phyloP scores from a whole-genome alignment of 2,797 vertebrate genomes.

The Enteromius mattozi region DNA sequence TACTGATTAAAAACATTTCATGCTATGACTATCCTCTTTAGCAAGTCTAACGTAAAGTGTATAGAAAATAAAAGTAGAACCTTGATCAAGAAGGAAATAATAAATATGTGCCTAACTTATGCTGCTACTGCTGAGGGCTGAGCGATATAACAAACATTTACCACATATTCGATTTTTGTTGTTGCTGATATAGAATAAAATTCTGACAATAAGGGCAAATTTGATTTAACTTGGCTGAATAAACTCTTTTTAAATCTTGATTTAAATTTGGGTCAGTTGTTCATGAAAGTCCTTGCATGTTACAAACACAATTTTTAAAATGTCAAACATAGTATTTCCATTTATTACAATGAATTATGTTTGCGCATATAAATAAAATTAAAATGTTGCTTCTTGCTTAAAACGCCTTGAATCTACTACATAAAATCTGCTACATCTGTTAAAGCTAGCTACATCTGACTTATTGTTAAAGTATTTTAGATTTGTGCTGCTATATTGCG shows the following conservation, averaged over 20 bases:
- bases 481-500: not conserved
- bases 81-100: not conserved
- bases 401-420: not conserved
- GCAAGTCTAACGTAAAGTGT: not conserved
- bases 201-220: not conserved
- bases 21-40: not conserved
- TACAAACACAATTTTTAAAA: not conserved
- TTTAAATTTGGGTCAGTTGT: not conserved
- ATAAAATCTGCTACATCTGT: not conserved
- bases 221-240: not conserved
- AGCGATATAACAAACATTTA: not conserved
- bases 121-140: not conserved
- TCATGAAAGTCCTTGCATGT: not conserved
- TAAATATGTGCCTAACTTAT: not conserved
- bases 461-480: not conserved
- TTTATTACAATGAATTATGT: not conserved
- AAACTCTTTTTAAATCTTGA: not conserved
- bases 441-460: no score
- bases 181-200: not conserved
- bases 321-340: not conserved
- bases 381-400: not conserved
- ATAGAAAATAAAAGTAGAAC: not conserved
- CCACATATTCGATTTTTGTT: not conserved
- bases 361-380: not conserved
- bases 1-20: not conserved